Evolutionary conservation across 2,888 invertebrate genomes (phyloP).

Genomic region (Lasioglossum figueresi): DNA sequence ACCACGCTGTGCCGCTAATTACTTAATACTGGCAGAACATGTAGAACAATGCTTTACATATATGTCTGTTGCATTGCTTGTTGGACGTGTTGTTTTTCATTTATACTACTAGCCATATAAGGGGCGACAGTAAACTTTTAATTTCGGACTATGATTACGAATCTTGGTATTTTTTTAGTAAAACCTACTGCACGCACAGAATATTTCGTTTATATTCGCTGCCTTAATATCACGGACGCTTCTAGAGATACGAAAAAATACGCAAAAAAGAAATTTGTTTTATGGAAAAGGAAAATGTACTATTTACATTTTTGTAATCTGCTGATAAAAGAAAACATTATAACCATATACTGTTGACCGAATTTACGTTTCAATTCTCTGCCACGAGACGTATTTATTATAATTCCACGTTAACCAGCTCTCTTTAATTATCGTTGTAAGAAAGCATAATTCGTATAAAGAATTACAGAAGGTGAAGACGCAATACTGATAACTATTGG

Average conservation of each 20-base stretch:
- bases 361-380: neutral
- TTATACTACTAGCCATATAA: neutral
- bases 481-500: too few relatives aligned
- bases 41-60: neutral
- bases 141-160: slow-evolving; percentile 6
- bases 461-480: too few relatives aligned
- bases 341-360: neutral
- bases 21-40: neutral
- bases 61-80: neutral
- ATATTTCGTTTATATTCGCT: slow-evolving; percentile 1
- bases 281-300: neutral
- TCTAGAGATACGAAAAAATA: neutral
- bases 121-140: neutral
- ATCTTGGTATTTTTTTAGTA: neutral
- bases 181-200: neutral
- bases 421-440: too few relatives aligned
- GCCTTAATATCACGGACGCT: neutral
- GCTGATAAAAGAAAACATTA: neutral
- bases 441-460: neutral
- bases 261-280: neutral
- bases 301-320: neutral
- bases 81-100: neutral
- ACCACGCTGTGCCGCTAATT: neutral
- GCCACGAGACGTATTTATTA: neutral
- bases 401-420: neutral